Evolutionary conservation across 2,888 invertebrate species (phyloP), one percentile per base, ranked within the genome.

Genomic region (Sinopyrophorus schimmeli): DNA sequence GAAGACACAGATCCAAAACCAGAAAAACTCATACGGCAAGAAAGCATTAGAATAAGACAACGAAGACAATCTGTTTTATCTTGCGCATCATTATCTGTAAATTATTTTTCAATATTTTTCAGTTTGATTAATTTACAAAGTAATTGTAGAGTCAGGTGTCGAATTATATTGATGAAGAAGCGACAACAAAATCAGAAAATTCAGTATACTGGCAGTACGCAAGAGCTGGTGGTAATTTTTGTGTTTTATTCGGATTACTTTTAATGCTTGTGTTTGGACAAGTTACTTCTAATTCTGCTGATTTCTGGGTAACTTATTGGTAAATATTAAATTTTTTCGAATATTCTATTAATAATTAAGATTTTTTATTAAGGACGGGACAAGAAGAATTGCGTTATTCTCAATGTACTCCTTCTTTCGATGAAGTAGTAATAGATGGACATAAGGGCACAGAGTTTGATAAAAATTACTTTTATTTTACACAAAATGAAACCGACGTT

Each of bases 241-340:
- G 47, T 9, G 23, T 53, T 9, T 35, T 58, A n/a, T 15, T 55
- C 5, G 27, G 39, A 4, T 21, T 61, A 11, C 10, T 39, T 3
- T 5, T 51, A 2, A 15, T 47, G 16, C 11, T 58, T 11, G 2
- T 56, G 16, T n/a, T 42, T 5, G 54, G 44, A 11, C 61, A 61
- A 54, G 27, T 52, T 10, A 26, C 40, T 5, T 49, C 53, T 11
- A 61, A 57, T 39, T 40, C 43, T 10, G 48, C 50, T 0, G 61
- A 61, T 50, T 53, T 58, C 12, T 61, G 55, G 49, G 39, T 59
- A 1, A 56, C 53, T n/a, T 58, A 52, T 34, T 61, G 61, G 61
- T 60, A 53, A 39, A 30, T 27, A 16, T 9, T 7, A 14, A 3
- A 5, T 26, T 15, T 26, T 21, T 14, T 35, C 11, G 4, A 39